Evolutionary conservation across 2,113 vertebrate species (phyloP).

Genomic region (Opisthocomus hoazin): DNA sequence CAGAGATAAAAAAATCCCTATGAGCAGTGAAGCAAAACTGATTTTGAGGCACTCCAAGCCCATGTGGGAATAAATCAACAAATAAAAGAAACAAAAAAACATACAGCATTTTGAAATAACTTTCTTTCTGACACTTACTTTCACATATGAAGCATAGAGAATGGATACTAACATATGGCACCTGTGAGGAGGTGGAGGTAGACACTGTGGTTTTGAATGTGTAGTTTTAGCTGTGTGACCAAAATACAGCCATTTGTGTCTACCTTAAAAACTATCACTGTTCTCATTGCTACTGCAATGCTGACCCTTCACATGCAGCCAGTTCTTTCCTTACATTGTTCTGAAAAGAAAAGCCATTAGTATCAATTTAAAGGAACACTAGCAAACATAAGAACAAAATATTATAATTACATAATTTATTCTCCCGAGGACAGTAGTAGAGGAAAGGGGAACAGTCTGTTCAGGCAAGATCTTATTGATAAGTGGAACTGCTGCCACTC

Average conservation of each 20-base stretch:
- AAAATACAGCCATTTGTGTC: not conserved
- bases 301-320: not conserved
- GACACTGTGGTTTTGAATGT: not conserved
- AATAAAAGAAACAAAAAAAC: not conserved
- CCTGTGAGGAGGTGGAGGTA: not conserved
- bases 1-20: not conserved
- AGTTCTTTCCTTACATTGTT: conserved; percentile 24
- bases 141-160: not conserved
- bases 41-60: not conserved
- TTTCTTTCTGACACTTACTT: not conserved
- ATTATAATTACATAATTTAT: not conserved
- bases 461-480: not conserved
- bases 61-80: not conserved
- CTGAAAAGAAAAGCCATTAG: not conserved
- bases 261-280: not conserved
- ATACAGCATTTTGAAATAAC: not conserved
- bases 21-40: not conserved
- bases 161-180: not conserved
- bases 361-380: not conserved
- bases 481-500: not conserved
- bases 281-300: not conserved
- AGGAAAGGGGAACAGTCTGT: not conserved
- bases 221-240: not conserved
- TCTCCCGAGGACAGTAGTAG: not conserved
- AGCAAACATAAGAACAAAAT: not conserved